These are phyloP conservation scores for Bombus pyrosoma DNA, from an alignment of 1,140 invertebrate species.

Conservation along the genomic window DNA sequence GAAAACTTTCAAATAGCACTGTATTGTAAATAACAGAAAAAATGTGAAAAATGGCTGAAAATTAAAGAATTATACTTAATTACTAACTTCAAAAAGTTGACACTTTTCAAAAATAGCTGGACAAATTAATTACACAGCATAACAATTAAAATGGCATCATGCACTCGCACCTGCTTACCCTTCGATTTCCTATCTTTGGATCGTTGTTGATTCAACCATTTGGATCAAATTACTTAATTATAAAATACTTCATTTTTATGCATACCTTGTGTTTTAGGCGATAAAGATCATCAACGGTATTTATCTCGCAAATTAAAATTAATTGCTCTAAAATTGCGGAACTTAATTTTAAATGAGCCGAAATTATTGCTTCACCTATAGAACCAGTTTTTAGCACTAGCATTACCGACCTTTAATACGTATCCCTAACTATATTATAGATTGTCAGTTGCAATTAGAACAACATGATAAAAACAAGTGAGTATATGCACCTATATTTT, in stretches of 20 bases:
- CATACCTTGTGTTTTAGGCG: not conserved
- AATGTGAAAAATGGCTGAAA: too few relatives aligned
- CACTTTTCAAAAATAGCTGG: not conserved
- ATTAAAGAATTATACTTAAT: not conserved
- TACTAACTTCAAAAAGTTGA: not conserved
- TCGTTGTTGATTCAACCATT: not conserved
- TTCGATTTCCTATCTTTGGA: not conserved
- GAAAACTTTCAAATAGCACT: too few relatives aligned
- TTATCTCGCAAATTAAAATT: not conserved
- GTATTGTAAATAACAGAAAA: too few relatives aligned
- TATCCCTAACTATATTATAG: too few relatives aligned
- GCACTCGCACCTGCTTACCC: not conserved
- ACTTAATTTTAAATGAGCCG: not conserved
- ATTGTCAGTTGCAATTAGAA: too few relatives aligned
- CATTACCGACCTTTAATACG: too few relatives aligned
- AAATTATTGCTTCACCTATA: not conserved
- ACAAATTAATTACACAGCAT: not conserved
- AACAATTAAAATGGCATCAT: not conserved
- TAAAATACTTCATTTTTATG: not conserved
- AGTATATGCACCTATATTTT: too few relatives aligned
- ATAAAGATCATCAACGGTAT: not conserved
- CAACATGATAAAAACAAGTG: too few relatives aligned
- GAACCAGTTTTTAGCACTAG: too few relatives aligned
- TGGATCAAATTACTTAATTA: not conserved
- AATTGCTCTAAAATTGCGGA: not conserved